Conservation (phyloP, 2,888 invertebrate genomes). For the Prostheceraeus crozeri region DNA sequence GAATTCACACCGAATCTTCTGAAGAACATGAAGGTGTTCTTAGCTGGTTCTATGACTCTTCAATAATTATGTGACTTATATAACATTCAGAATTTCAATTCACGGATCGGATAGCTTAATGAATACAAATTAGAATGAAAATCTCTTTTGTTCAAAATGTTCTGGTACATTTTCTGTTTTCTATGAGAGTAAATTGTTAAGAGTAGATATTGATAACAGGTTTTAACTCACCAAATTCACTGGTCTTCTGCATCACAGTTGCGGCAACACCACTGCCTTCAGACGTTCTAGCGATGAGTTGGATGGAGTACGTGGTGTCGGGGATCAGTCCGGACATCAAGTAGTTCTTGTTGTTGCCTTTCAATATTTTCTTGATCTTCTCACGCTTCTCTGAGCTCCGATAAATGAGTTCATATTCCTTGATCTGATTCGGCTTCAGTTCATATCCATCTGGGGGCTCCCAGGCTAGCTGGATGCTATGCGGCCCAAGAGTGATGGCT, state of each 20-base stretch:
- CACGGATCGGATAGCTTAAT: no score
- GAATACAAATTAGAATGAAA: no score
- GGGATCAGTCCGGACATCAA: constrained; percentile 82
- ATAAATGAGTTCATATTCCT: neutral
- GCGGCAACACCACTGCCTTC: constrained; percentile 93
- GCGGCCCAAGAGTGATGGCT: constrained; percentile 67
- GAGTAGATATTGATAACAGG: no score
- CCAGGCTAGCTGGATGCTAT: constrained; percentile 75
- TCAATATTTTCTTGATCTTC: neutral
- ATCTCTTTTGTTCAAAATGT: no score
- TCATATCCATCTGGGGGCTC: constrained; percentile 71
- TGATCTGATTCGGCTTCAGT: neutral
- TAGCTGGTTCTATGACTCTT: no score
- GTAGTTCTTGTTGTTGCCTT: neutral
- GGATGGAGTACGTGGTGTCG: constrained; percentile 89
- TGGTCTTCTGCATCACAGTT: constrained; percentile 83
- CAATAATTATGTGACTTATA: no score
- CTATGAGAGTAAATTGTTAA: no score
- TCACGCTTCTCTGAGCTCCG: neutral
- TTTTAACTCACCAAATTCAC: constrained; percentile 95
- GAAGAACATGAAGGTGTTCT: no score
- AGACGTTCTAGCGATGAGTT: constrained; percentile 80
- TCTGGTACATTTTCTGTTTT: no score
- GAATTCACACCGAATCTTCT: no score
- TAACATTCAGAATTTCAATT: no score